Evolutionary conservation across 2,113 vertebrate species (phyloP), one percentile per base, ranked within the genome.

Genomic region (Chunga burmeisteri): DNA sequence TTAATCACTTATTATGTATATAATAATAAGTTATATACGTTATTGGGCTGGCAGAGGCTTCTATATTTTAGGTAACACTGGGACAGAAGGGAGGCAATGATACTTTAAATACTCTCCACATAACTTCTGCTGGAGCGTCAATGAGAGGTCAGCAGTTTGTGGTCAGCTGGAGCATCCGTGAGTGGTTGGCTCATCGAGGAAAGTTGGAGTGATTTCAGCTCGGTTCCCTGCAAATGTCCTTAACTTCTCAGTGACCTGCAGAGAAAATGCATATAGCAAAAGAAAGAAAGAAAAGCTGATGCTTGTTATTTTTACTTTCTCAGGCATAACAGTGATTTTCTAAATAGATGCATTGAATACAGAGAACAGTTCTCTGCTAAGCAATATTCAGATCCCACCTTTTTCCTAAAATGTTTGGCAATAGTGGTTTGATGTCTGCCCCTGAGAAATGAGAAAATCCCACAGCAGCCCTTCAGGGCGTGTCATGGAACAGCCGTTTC

Each of bases 1-100:
- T 20, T 23, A 19, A 16, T 53, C 7, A 16, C 34, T 19, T 11
- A 3, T 44, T 7, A 5, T 1, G 4, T 8, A 1, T 19, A 11
- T 8, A 38, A 38, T 38, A 38, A 38, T 38, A 38, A 38, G 38
- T 38, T 38, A 38, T 38, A 38, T 38, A 38, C 38, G 38, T 38
- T 38, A 9, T n/a, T 36, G 34, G 22, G 8, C 30, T 34, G 47
- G 66, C 52, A 49, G 46, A 78, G 59, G 44, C 30, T 12, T 47
- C 79, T 23, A 0, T 16, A 3, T 15, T 52, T 66, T 15, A 7
- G n/a, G 27, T 21, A 8, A 8, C 16, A 3, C 5, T 10, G 47
- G 40, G 47, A 7, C 20, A 29, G 63, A 22, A 62, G 78, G 25
- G 42, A 65, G 42, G 19, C 22, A 7, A 13, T 2, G 22, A 13